Evolutionary conservation across 53 echinoderm and acorn worm genomes (phyloP).

Genomic region (Paracentrotus lividus): DNA sequence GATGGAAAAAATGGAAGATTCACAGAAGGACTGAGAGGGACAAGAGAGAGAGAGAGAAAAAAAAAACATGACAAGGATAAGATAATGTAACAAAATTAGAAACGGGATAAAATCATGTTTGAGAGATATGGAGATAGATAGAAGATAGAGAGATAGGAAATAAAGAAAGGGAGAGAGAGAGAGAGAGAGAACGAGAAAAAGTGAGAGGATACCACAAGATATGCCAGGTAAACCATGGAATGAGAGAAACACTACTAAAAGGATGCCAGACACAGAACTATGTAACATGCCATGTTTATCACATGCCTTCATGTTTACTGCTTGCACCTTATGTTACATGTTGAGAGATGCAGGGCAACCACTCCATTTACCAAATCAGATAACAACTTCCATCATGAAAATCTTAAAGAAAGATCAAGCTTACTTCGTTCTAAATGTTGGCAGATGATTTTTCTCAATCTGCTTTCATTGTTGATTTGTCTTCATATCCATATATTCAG

Average conservation of each 20-base stretch:
- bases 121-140: neutral
- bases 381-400: neutral
- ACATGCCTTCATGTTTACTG: slow-evolving; percentile 25
- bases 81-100: neutral
- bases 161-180: neutral
- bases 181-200: neutral
- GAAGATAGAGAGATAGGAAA: neutral
- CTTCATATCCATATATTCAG: neutral
- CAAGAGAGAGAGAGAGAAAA: neutral
- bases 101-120: neutral
- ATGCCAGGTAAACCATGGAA: neutral
- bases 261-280: neutral
- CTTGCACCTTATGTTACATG: slow-evolving; percentile 20
- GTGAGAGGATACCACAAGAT: neutral
- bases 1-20: neutral
- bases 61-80: neutral
- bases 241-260: neutral
- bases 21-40: neutral
- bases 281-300: slow-evolving; percentile 32
- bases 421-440: neutral
- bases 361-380: neutral
- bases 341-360: neutral
- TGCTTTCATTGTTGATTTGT: neutral
- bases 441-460: neutral
- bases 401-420: neutral